Conservation (phyloP, 2,888 invertebrate genomes). For the Drosophila helvetica region DNA sequence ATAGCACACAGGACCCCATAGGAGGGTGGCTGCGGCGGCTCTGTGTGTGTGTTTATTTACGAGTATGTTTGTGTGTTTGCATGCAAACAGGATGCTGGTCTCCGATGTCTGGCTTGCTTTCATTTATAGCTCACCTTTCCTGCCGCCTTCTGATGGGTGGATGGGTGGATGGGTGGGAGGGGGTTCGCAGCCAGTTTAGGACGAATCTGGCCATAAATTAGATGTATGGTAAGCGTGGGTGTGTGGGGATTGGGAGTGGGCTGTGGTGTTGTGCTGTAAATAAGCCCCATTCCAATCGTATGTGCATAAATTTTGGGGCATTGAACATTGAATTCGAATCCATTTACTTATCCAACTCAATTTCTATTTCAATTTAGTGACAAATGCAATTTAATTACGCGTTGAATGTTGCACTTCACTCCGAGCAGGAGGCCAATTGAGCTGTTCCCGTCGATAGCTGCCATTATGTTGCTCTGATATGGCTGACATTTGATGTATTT, state of each 20-base stretch:
- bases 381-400: constrained; percentile 65
- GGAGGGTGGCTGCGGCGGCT: constrained; percentile 1
- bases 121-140: constrained; percentile 47
- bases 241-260: constrained; percentile 7
- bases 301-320: constrained; percentile 28
- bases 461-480: not conserved
- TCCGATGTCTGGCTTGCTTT: constrained; percentile 41
- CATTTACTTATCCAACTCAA: constrained; percentile 40
- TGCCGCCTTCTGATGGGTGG: not conserved
- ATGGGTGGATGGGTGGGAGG: not conserved
- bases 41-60: constrained; percentile 5
- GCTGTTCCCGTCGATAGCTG: constrained; percentile 12
- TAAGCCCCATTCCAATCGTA: constrained; percentile 29
- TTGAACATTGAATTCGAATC: constrained; percentile 25
- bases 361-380: constrained; percentile 48
- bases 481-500: constrained; percentile 58
- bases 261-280: constrained; percentile 37
- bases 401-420: constrained; percentile 47
- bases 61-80: constrained; percentile 16
- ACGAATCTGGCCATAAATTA: constrained; percentile 47
- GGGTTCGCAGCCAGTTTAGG: constrained; percentile 4
- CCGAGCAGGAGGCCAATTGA: constrained; percentile 10
- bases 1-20: constrained; percentile 38
- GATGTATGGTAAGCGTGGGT: constrained; percentile 35
- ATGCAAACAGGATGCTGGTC: constrained; percentile 45